Percentiles rank a stretch among this genome's conserved stretches.
These are phyloP conservation scores for Yponomeuta plumbellus DNA, from an alignment of 2,888 invertebrate genomes.

Conservation along the genomic window DNA sequence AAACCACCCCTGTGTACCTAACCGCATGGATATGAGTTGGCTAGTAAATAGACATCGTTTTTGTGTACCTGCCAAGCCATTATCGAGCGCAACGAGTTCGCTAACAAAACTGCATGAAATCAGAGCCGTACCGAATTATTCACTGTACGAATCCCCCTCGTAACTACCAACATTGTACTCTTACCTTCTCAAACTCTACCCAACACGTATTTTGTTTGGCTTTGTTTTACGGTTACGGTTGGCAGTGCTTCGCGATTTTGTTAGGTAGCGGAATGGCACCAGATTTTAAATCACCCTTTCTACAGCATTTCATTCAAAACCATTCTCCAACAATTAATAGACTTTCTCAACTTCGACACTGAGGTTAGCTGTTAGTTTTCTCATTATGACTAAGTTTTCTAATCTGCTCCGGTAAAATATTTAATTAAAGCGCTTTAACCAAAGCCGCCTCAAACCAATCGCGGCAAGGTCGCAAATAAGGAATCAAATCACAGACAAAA, in stretches of 20 bases:
- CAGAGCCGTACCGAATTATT: neutral
- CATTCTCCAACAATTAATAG: neutral
- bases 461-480: neutral
- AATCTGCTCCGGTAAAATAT: neutral
- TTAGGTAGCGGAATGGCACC: neutral
- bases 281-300: neutral
- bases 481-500: neutral
- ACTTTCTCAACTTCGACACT: slow-evolving; percentile 1
- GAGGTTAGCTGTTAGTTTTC: neutral
- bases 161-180: slow-evolving; percentile 1
- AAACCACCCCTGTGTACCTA: neutral
- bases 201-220: neutral
- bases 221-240: neutral
- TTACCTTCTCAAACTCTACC: neutral
- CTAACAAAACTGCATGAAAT: neutral
- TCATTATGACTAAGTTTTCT: neutral
- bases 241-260: neutral
- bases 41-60: neutral
- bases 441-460: neutral
- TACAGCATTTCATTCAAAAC: neutral
- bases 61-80: neutral
- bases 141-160: neutral
- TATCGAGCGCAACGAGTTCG: neutral
- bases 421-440: neutral
- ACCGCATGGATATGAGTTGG: neutral